phyloP scores from a whole-genome alignment of 2,797 vertebrate species.

The Erethizon dorsatum region DNA sequence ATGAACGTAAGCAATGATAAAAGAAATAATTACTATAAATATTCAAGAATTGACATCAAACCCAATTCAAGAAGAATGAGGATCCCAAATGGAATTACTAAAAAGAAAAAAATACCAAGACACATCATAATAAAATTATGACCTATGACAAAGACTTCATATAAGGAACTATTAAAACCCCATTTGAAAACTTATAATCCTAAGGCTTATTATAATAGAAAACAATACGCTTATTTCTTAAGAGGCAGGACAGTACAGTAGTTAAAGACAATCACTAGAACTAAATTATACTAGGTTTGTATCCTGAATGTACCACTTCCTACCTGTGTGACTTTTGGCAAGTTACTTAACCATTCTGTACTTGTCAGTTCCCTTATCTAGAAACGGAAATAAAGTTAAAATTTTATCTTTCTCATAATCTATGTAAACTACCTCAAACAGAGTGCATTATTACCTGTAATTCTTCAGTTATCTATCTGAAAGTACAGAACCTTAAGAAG shows the following conservation, averaged over 20 bases:
- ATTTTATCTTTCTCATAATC: neutral
- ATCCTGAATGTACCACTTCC: neutral
- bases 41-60: conserved; percentile 13
- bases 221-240: conserved; percentile 5
- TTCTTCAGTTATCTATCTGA: conserved; percentile 9
- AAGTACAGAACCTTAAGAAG: conserved; percentile 34
- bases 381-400: conserved; percentile 10
- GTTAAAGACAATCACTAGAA: conserved; percentile 47
- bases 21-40: conserved; percentile 19
- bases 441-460: neutral
- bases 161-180: neutral
- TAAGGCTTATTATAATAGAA: conserved; percentile 1
- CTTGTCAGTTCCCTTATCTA: conserved; percentile 9
- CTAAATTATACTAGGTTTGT: neutral
- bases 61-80: conserved; percentile 6
- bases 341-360: conserved; percentile 36
- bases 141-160: conserved; percentile 25
- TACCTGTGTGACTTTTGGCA: neutral
- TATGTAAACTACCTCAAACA: conserved; percentile 33
- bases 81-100: conserved; percentile 35
- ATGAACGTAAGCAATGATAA: neutral
- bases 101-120: conserved; percentile 6
- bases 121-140: neutral
- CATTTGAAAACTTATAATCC: neutral
- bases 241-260: neutral